Conservation (phyloP, 2,888 invertebrate genomes). For the Cephus runcator region DNA sequence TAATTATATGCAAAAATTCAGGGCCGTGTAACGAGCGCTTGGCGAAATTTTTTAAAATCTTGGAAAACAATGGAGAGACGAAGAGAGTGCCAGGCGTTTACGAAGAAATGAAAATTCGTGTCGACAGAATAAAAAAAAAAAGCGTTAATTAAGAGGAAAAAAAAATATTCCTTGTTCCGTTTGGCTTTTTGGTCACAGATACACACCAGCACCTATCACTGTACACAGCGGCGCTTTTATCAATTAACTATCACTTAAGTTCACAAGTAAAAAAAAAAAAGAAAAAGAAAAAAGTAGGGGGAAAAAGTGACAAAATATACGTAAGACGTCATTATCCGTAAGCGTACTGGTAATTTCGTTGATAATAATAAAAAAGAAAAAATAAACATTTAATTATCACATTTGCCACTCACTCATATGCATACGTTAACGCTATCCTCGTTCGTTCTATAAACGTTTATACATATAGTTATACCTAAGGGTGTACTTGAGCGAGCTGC, state of each 20-base stretch:
- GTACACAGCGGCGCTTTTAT: conserved; percentile 56
- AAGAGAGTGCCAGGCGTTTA: too few species aligned
- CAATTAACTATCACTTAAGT: conserved; percentile 31
- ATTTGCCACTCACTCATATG: neutral
- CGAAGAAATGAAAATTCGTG: conserved; percentile 16
- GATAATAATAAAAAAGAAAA: neutral
- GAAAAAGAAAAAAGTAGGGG: neutral
- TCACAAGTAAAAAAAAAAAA: neutral
- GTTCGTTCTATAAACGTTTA: neutral
- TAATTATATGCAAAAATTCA: conserved; percentile 36
- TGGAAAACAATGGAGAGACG: neutral
- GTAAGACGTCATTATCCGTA: neutral
- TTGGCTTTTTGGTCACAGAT: conserved; percentile 64
- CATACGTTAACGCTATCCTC: neutral
- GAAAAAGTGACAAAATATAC: neutral
- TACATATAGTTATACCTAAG: neutral
- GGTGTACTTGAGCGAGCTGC: conserved; percentile 43
- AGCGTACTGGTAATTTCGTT: neutral
- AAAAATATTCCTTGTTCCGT: conserved; percentile 49
- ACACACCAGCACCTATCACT: conserved; percentile 60
- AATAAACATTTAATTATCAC: neutral
- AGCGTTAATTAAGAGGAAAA: conserved; percentile 6
- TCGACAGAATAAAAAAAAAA: conserved; percentile 24
- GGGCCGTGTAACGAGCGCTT: conserved; percentile 21
- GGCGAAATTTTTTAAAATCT: conserved; percentile 23